Conservation (phyloP, 1,140 invertebrate species). For the Papilio polyxenes region DNA sequence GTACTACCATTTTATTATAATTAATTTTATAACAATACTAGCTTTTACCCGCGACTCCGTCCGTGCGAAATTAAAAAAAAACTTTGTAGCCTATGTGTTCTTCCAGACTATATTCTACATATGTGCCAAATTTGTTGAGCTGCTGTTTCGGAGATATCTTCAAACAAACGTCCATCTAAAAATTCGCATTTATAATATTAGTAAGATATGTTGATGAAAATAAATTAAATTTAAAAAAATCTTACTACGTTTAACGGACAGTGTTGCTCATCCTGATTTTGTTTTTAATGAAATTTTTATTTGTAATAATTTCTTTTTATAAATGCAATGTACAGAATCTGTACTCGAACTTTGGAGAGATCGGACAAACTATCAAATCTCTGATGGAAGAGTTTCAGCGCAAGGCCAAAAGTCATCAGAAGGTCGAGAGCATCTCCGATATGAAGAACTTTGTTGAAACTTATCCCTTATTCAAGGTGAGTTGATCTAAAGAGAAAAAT, state of each 20-base stretch:
- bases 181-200: no score
- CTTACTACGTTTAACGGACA: no score
- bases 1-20: no score
- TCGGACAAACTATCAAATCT: constrained; percentile 97
- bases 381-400: constrained; percentile 99
- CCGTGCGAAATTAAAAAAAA: background rate
- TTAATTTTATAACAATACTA: background rate
- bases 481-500: background rate
- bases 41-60: background rate
- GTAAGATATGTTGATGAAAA: no score
- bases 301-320: background rate
- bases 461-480: constrained; percentile 97
- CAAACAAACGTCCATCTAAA: no score
- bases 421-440: constrained; percentile 98
- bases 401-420: constrained; percentile 97
- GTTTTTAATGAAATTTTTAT: no score
- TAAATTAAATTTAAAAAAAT: no score
- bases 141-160: no score
- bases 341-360: constrained; percentile 98
- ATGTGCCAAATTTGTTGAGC: no score
- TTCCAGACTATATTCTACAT: background rate
- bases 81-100: background rate
- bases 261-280: no score
- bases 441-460: constrained; percentile 99
- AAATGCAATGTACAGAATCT: constrained; percentile 86